phyloP scores from a whole-genome alignment of 2,888 invertebrate species.

The Metalampra italica region DNA sequence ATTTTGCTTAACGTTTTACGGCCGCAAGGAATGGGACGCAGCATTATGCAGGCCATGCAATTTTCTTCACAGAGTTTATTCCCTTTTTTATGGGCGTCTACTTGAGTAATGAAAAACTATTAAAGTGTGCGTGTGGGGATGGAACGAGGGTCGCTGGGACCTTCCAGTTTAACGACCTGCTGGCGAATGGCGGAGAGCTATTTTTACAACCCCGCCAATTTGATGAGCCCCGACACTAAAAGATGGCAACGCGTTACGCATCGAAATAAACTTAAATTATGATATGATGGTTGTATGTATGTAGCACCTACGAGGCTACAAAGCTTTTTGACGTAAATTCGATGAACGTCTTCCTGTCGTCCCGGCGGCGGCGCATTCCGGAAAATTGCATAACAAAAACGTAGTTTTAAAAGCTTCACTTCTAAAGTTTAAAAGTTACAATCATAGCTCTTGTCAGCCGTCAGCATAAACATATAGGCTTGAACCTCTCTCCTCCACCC shows the following conservation, averaged over 20 bases:
- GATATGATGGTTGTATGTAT: not conserved
- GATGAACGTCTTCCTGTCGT: no score
- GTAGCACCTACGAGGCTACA: not conserved
- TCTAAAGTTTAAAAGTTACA: no score
- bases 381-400: no score
- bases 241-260: constrained; percentile 53
- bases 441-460: no score
- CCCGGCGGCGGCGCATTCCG: no score
- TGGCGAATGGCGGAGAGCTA: constrained; percentile 58
- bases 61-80: constrained; percentile 69
- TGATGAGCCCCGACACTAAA: constrained; percentile 48
- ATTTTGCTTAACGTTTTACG: constrained; percentile 57
- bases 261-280: constrained; percentile 21
- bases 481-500: no score
- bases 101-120: constrained; percentile 78
- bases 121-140: constrained; percentile 68
- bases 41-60: constrained; percentile 72
- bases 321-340: no score
- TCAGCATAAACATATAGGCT: no score
- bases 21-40: constrained; percentile 37
- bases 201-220: constrained; percentile 66
- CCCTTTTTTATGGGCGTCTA: constrained; percentile 66
- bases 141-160: constrained; percentile 65
- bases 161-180: constrained; percentile 59
- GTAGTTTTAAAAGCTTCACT: no score